Base-by-base conservation (phyloP, 2,888 invertebrate species). In the Lithodes maja region DNA sequence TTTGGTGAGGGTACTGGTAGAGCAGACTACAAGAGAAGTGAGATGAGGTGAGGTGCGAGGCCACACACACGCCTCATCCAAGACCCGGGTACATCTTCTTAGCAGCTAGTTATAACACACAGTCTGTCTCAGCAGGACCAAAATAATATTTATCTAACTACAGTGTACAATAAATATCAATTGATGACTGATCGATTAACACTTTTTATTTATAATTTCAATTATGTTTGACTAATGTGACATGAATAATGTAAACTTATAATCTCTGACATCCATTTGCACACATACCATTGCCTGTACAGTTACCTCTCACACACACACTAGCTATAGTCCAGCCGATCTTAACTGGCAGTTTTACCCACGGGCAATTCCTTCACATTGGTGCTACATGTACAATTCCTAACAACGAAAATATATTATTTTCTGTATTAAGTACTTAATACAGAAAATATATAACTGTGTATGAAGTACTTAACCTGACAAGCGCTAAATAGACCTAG, bases 51-150 rank as follows among this genome's bases (percentile, higher is more conserved):
- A 86, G 81, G 82, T 54, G 77, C 49, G 81, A 68, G 86, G 82
- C 75, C 75, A 33, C 61, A 69, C 74, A 71, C 55, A 82, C 71
- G 69, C 86, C 86, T 82, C 81, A 71, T 86, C 86, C 86, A 86
- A 77, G 86, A 86, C 86, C 86, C 86, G 74, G 86, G 82, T 81
- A 82, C 86, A 80, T 86, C 86, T 74, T 86, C 86, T 80, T 78
- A 74, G 86, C 84, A 85, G 85, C 85, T 85, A 85, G 71, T 78
- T 69, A 85, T 54, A 71, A 71, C 71, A 81, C 55, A 84, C 78
- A 74, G 71, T 85, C 84, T 84, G 71, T 87, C 87, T 87, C 84
- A 80, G 75, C 83, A 79, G 84, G 83, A 78, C 53, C 79, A 83
- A 68, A 84, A 55, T 79, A 54, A 69, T 54, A 85, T 61, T 33